Evolutionary conservation across 2,113 vertebrate genomes (phyloP).

Genomic region (Oryzias curvinotus): DNA sequence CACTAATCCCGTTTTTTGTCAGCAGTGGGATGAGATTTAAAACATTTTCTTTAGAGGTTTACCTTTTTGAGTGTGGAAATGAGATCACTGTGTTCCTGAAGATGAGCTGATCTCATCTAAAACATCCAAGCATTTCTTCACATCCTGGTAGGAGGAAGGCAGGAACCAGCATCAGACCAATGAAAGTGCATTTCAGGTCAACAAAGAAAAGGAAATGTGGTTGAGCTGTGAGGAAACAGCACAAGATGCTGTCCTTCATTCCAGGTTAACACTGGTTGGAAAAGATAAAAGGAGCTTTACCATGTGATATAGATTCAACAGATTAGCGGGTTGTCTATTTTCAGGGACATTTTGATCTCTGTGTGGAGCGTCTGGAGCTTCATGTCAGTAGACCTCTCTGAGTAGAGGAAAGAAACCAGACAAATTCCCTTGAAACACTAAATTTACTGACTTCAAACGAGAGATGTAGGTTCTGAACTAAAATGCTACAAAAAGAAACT

Average conservation of each 20-base stretch:
- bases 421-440: neutral
- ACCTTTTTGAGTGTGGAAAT: too few relatives aligned
- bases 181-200: neutral
- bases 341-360: constrained; percentile 96
- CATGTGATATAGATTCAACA: neutral
- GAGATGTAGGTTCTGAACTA: too few relatives aligned
- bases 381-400: constrained; percentile 87
- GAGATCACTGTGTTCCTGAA: constrained; percentile 96
- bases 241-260: neutral
- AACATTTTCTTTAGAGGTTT: too few relatives aligned
- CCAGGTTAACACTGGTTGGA: neutral
- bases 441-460: too few relatives aligned
- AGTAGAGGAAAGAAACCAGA: neutral
- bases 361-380: constrained; percentile 91
- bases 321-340: constrained; percentile 97
- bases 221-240: too few relatives aligned
- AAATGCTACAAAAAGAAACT: neutral
- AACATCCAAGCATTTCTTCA: constrained; percentile 91
- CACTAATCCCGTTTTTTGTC: too few relatives aligned
- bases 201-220: neutral
- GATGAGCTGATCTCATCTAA: constrained; percentile 93
- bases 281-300: neutral
- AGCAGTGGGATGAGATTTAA: too few relatives aligned
- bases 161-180: neutral
- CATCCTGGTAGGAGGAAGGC: constrained; percentile 78